phyloP scores from a whole-genome alignment of 2,797 vertebrate genomes.

The Anguilla pacifica region DNA sequence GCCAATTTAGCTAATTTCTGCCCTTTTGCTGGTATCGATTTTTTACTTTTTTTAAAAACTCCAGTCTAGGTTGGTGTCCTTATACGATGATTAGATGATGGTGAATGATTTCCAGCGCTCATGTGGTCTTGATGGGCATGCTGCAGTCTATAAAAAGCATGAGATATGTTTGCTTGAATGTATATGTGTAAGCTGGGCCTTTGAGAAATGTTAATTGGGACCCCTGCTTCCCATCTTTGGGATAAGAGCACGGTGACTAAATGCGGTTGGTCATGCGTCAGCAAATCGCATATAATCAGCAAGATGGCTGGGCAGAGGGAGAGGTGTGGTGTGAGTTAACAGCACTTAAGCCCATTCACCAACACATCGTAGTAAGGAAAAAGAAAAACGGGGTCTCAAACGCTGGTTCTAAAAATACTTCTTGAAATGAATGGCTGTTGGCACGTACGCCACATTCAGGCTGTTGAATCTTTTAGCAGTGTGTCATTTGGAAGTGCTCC shows the following conservation, averaged over 20 bases:
- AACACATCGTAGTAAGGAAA: slow-evolving; percentile 36
- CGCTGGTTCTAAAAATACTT: slow-evolving; percentile 43
- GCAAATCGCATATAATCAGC: slow-evolving; percentile 16
- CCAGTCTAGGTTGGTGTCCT: slow-evolving; percentile 38
- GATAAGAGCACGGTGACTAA: slow-evolving; percentile 11
- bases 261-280: slow-evolving; percentile 6
- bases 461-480: slow-evolving; percentile 27
- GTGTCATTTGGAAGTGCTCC: slow-evolving; percentile 10
- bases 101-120: slow-evolving; percentile 36
- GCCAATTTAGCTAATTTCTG: not conserved
- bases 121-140: slow-evolving; percentile 25
- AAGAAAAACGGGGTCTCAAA: slow-evolving; percentile 40
- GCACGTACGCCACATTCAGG: not conserved
- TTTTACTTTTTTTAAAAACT: not conserved
- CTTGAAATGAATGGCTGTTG: slow-evolving; percentile 40
- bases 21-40: slow-evolving; percentile 39
- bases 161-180: not conserved
- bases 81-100: slow-evolving; percentile 45
- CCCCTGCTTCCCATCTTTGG: slow-evolving; percentile 22
- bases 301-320: slow-evolving; percentile 14
- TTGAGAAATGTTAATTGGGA: slow-evolving; percentile 30
- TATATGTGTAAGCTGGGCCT: not conserved
- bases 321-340: slow-evolving; percentile 24
- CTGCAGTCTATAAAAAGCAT: slow-evolving; percentile 21
- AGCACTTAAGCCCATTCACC: slow-evolving; percentile 45